Evolutionary conservation across 2,888 invertebrate species (phyloP).

Genomic region (Lordiphosa andalusiaca): DNA sequence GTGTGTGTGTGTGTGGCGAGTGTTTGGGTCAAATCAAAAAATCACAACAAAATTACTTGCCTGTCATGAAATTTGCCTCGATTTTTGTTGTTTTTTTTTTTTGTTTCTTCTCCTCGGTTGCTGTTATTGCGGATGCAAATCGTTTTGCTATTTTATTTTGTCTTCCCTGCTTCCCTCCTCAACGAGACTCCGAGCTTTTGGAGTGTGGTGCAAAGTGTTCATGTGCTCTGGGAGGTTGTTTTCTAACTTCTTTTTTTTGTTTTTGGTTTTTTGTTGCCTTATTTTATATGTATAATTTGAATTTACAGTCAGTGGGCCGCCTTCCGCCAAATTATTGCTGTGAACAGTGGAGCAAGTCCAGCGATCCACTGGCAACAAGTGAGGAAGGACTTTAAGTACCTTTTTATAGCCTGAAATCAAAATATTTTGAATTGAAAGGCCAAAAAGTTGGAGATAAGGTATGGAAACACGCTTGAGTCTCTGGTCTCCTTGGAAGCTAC

Average conservation of each 20-base stretch:
- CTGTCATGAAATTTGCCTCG: slow-evolving; percentile 71
- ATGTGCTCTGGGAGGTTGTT: slow-evolving; percentile 54
- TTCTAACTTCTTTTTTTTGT: slow-evolving; percentile 24
- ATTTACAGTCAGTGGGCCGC: slow-evolving; percentile 68
- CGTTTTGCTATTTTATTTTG: slow-evolving; percentile 61
- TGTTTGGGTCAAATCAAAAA: slow-evolving; percentile 73
- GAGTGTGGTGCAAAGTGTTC: slow-evolving; percentile 60
- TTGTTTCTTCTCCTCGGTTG: slow-evolving; percentile 29
- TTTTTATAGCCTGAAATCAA: not conserved
- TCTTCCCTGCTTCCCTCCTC: slow-evolving; percentile 21
- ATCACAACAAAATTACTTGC: slow-evolving; percentile 74
- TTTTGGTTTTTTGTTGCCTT: slow-evolving; percentile 19
- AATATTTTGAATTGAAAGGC: too few relatives aligned
- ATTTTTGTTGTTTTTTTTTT: too few relatives aligned
- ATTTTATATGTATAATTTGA: slow-evolving; percentile 61
- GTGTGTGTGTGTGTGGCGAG: slow-evolving; percentile 28
- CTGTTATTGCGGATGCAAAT: slow-evolving; percentile 53
- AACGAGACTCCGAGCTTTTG: slow-evolving; percentile 3
- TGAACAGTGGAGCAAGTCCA: slow-evolving; percentile 28
- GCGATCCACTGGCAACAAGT: not conserved
- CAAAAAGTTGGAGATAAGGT: too few relatives aligned
- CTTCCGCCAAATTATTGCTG: slow-evolving; percentile 52
- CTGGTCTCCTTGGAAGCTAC: too few relatives aligned
- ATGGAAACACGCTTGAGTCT: too few relatives aligned
- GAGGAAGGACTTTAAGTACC: not conserved